Evolutionary conservation across 1,140 invertebrate species (phyloP).

Genomic region (Choristoneura fumiferana): DNA sequence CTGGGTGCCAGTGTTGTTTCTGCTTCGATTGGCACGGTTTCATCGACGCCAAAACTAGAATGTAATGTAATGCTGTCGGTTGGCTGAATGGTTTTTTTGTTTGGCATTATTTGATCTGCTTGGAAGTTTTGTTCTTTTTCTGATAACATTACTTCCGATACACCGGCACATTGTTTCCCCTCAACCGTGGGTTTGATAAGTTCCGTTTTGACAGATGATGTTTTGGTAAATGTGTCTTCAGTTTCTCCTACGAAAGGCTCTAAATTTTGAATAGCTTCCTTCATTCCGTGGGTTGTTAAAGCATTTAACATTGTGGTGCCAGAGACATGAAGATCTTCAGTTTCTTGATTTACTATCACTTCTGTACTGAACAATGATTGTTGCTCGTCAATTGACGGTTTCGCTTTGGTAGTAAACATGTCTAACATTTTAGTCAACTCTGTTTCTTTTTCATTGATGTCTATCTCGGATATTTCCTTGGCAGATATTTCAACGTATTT

Average conservation of each 20-base stretch:
- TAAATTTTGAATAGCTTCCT: constrained; percentile 45
- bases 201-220: constrained; percentile 24
- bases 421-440: constrained; percentile 25
- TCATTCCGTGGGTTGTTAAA: constrained; percentile 30
- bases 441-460: constrained; percentile 50
- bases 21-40: constrained; percentile 27
- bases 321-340: constrained; percentile 34
- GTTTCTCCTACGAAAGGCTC: constrained; percentile 50
- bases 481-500: constrained; percentile 36
- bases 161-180: constrained; percentile 26
- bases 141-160: constrained; percentile 28
- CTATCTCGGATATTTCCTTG: constrained; percentile 45
- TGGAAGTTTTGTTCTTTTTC: constrained; percentile 34
- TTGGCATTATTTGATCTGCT: constrained; percentile 23
- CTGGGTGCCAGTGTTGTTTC: neutral
- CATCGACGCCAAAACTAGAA: constrained; percentile 38
- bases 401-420: constrained; percentile 24
- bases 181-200: constrained; percentile 24
- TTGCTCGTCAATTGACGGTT: constrained; percentile 39
- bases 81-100: constrained; percentile 31
- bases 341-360: constrained; percentile 43
- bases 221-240: constrained; percentile 33
- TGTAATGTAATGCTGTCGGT: constrained; percentile 29
- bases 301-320: constrained; percentile 29
- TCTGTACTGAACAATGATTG: constrained; percentile 43